A percentile compares a stretch with the other conserved stretches of the same genome.
Conservation (phyloP, 2,113 vertebrate genomes). For the Mormyrus iriodes region DNA sequence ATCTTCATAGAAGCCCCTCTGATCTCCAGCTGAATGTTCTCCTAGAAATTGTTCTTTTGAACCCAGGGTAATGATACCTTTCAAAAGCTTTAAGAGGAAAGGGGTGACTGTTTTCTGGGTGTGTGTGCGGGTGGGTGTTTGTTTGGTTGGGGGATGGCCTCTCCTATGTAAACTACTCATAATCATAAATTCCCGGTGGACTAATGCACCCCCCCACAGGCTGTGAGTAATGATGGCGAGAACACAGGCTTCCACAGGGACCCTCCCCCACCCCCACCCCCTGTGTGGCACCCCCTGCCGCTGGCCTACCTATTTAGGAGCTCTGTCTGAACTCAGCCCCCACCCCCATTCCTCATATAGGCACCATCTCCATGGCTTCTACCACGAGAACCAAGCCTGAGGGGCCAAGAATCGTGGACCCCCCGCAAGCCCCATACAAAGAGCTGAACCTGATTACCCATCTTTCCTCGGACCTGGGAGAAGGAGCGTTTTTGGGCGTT, state of each 20-base stretch:
- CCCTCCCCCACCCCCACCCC: not conserved
- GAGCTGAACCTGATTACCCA: not conserved
- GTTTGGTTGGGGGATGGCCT: not conserved
- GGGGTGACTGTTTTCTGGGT: not conserved
- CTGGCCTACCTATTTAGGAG: not conserved
- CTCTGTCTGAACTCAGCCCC: not conserved
- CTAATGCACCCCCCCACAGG: not conserved
- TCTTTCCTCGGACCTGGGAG: not conserved
- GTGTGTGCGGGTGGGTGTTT: not conserved
- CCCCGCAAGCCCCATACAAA: not conserved
- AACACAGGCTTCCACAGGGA: not conserved
- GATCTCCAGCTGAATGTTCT: not conserved
- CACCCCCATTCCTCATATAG: not conserved
- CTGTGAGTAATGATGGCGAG: not conserved
- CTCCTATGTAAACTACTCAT: not conserved
- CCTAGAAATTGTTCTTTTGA: not conserved
- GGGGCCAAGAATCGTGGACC: not conserved
- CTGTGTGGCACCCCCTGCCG: not conserved
- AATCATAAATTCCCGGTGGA: not conserved
- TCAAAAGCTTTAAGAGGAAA: not conserved
- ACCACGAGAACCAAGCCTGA: not conserved
- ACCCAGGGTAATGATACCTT: not conserved
- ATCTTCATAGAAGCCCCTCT: not conserved
- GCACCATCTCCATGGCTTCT: not conserved
- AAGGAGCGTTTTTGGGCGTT: no score